Conservation (phyloP, 2,888 invertebrate genomes). For the Calameuta pallipes region DNA sequence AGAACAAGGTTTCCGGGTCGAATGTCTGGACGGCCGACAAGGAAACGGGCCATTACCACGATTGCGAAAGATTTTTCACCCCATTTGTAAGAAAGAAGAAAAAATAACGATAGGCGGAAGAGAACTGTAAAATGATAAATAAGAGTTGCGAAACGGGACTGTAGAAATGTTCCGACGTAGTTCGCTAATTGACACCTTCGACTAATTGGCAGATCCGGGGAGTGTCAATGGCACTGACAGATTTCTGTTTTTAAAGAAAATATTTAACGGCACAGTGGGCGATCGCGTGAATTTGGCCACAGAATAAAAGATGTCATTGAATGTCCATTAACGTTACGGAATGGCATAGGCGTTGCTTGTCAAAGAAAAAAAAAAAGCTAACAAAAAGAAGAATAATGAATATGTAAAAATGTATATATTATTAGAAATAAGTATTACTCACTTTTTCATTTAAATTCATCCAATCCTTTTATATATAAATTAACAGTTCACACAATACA, state of each 20-base stretch:
- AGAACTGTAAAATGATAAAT: neutral
- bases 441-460: neutral
- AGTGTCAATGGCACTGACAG: neutral
- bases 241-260: neutral
- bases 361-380: neutral
- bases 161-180: neutral
- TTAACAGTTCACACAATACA: neutral
- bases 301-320: neutral
- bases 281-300: neutral
- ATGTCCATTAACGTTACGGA: neutral
- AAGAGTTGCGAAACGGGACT: neutral
- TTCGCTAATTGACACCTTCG: neutral
- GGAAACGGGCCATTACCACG: neutral
- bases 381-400: neutral
- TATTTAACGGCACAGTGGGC: neutral
- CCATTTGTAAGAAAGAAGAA: neutral
- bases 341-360: neutral
- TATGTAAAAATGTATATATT: neutral
- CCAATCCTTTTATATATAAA: neutral
- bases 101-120: neutral
- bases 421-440: neutral
- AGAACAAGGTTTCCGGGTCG: neutral
- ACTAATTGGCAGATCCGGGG: neutral
- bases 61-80: neutral
- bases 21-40: neutral